Evolutionary conservation across 2,113 vertebrate genomes (phyloP).

Genomic region (Gambusia holbrooki): DNA sequence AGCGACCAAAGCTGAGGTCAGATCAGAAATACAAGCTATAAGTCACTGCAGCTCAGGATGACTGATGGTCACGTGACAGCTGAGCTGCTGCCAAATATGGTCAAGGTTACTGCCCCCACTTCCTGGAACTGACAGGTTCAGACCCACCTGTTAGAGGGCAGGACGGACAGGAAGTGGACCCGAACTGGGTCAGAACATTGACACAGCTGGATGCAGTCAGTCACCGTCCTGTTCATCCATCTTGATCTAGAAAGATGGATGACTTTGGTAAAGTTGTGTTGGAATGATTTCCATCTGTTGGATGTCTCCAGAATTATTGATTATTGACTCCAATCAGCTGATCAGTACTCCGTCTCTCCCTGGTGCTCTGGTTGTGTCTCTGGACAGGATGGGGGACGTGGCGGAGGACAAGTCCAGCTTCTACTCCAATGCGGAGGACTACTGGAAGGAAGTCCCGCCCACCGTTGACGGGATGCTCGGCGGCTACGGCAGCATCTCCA

Average conservation of each 20-base stretch:
- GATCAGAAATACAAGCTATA: not conserved
- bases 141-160: not conserved
- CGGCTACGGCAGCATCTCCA: constrained; percentile 95
- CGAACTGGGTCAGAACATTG: not conserved
- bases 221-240: no score
- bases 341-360: no score
- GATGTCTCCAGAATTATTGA: not conserved
- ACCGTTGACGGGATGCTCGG: constrained; percentile 97
- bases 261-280: not conserved
- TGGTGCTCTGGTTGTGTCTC: no score
- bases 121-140: not conserved
- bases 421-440: constrained; percentile 92
- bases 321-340: no score
- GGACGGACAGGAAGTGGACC: not conserved
- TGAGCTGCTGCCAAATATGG: constrained; percentile 33
- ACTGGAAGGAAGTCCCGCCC: constrained; percentile 90
- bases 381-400: constrained; percentile 84
- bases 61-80: constrained; percentile 36
- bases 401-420: constrained; percentile 85
- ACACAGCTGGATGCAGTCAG: not conserved
- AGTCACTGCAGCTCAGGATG: not conserved
- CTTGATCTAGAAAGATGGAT: not conserved
- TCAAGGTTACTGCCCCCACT: not conserved
- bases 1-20: not conserved
- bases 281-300: no score